Base-by-base conservation (phyloP, 1,140 invertebrate genomes). In the Cyclina sinensis region DNA sequence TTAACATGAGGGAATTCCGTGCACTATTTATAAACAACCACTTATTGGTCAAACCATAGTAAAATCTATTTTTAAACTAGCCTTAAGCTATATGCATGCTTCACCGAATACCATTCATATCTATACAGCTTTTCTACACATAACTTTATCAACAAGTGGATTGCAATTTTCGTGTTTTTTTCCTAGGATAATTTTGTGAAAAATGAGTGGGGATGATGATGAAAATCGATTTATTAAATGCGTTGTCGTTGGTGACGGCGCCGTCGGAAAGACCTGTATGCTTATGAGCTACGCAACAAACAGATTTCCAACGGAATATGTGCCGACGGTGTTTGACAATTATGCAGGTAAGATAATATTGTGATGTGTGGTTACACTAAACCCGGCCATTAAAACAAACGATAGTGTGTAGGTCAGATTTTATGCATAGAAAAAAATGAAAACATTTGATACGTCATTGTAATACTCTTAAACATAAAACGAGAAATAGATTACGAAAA, bases 201-300 rank as follows among this genome's bases (percentile, higher is more conserved):
- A 39, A 51, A 70, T 73, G 81, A 73, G 62, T n/a, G 86, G 51
- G 11, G 76, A 81, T 9, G 62, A 79, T 24, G 86, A 81, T 18
- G 91, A 91, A 70, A 76, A 85, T 37, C 88, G 84, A 35, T 91
- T 91, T 65, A 93, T 93, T 65, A 94, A 94, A 79, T 93, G 92
- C 70, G 92, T 94, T 30, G 91, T 94, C 24, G 93, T 93, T n/a
- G 93, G 92, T 9, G 93, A 94, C 73, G 93, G 93, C 0, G 92
- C 91, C 0, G 90, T 94, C 7, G 93, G 93, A 0, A 93, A 93
- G 73, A 93, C 93, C 9, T 93, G 94, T 81, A 90, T 95, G 92
- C 88, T 94, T 30, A 93, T 94, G 90, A 92, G 91, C 65, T 95
- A 95, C 85, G 94, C 94, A 14, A 91, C 92, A 0, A 94, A 95